phyloP scores from a whole-genome alignment of 2,888 invertebrate species.

The Tenthredo mesomela region DNA sequence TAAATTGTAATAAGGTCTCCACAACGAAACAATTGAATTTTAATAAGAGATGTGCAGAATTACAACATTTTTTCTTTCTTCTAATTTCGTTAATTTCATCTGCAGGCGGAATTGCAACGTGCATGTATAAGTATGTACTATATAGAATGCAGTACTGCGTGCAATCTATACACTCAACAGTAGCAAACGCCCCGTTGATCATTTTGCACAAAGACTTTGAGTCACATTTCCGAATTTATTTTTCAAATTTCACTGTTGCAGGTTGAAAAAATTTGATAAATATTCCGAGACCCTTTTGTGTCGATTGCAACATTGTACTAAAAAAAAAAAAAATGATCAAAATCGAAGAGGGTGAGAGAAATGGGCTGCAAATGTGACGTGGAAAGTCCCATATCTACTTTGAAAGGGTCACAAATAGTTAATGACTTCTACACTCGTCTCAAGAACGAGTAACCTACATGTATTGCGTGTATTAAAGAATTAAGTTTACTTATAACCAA shows the following conservation, averaged over 20 bases:
- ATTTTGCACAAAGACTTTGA: not conserved
- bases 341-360: too few relatives aligned
- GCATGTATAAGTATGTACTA: too few relatives aligned
- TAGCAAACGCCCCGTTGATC: not conserved
- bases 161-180: not conserved
- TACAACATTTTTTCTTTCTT: not conserved
- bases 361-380: too few relatives aligned
- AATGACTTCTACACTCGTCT: constrained; percentile 8
- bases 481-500: constrained; percentile 11
- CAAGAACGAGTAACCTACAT: not conserved
- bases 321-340: too few relatives aligned
- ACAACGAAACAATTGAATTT: not conserved
- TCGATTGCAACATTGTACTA: too few relatives aligned
- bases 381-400: too few relatives aligned
- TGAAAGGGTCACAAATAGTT: too few relatives aligned
- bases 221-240: not conserved
- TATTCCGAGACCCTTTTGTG: too few relatives aligned
- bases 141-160: too few relatives aligned
- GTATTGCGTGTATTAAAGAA: not conserved
- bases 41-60: not conserved
- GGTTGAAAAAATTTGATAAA: too few relatives aligned
- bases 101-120: too few relatives aligned
- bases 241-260: too few relatives aligned
- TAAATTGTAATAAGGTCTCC: not conserved
- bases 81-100: not conserved